Evolutionary conservation across 2,797 vertebrate species (phyloP), one percentile per base, ranked within the genome.

Genomic region (Cynopterus sphinx): DNA sequence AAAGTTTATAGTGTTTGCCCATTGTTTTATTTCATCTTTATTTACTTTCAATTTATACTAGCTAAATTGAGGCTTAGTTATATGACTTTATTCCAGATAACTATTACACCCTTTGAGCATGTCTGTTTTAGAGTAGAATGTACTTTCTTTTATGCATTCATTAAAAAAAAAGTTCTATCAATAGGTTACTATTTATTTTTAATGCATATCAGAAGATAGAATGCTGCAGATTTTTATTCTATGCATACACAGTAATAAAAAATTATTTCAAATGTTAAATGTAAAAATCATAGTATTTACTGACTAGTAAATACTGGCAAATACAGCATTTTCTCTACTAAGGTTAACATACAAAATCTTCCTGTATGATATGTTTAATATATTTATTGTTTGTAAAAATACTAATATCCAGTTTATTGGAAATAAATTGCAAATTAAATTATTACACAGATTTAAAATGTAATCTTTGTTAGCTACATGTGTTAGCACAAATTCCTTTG

Each of bases 401-500:
- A 83, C 1, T 97, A 97, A 96, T 97, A 86, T 71, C 36, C 94
- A 16, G 4, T 49, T 67, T 97, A 95, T 94, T 97, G 98, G 74
- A 96, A 79, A 61, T 73, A 97, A 96, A 96, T 51, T 95, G 39
- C 13, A 98, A 98, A 98, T 97, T 97, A 85, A 97, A 97, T 97
- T 97, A 97, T 95, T 61, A 46, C 19, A 89, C 93, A 93, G 70
- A 97, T 96, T 98, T 90, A 96, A 98, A 98, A 89, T 87, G 15
- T 83, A 97, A 96, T 97, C 71, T 97, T 97, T 98, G 85, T 97
- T 97, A 98, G 92, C 79, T 97, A 97, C 97, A 97, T 70, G 49
- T 98, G 75, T 97, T 94, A 97, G 87, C 33, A 96, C 83, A 98
- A 98, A 98, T 97, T 98, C 57, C 70, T 96, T 97, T 87, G 63